These are phyloP conservation scores for Porites lutea DNA, from an alignment of 64 coral and sea anemone genomes.

Conservation along the genomic window DNA sequence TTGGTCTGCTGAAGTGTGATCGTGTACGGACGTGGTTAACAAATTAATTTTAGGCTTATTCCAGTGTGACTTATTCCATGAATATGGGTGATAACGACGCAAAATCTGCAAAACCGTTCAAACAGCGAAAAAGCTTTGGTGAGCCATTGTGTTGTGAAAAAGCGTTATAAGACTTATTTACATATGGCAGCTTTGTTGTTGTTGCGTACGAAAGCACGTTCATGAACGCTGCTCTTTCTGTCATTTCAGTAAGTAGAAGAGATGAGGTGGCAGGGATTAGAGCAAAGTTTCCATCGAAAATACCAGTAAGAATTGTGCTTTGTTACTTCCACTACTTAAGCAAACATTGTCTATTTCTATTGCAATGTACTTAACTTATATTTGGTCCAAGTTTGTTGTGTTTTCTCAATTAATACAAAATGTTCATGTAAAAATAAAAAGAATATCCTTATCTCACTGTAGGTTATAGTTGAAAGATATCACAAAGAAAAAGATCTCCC, in stretches of 20 bases:
- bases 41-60: no score
- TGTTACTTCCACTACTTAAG: not conserved
- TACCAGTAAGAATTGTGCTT: slow-evolving; percentile 84
- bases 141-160: not conserved
- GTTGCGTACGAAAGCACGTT: not conserved
- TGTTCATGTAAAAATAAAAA: not conserved
- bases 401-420: not conserved
- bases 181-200: not conserved
- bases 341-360: slow-evolving; percentile 22
- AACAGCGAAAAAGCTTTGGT: slow-evolving; percentile 98
- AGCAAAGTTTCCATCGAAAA: slow-evolving; percentile 97
- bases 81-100: slow-evolving; percentile 80
- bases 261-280: slow-evolving; percentile 94
- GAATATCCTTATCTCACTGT: slow-evolving; percentile 1
- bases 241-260: slow-evolving; percentile 78
- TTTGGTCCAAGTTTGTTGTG: not conserved
- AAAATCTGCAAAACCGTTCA: slow-evolving; percentile 91
- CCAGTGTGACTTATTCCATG: not conserved
- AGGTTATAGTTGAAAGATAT: slow-evolving; percentile 99
- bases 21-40: no score
- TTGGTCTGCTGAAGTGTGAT: no score
- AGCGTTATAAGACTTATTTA: not conserved
- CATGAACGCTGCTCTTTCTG: not conserved
- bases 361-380: not conserved
- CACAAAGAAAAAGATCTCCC: slow-evolving; percentile 99